These are phyloP conservation scores for Pseudomyrmex sp. DNA, from an alignment of 1,140 invertebrate species.

Conservation along the genomic window DNA sequence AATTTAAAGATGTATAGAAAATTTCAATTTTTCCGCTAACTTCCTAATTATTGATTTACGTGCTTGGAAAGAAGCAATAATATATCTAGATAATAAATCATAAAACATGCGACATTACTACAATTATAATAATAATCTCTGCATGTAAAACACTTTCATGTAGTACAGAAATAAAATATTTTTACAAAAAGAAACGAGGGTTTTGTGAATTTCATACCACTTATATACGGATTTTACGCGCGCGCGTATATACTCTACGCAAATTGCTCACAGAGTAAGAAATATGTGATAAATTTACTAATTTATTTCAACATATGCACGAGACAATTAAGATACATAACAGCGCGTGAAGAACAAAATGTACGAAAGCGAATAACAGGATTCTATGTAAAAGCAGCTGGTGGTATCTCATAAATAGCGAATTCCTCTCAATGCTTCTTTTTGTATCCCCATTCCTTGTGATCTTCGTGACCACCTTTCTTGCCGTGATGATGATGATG, in stretches of 20 bases:
- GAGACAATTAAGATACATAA: constrained; percentile 21
- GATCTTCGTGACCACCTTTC: constrained; percentile 75
- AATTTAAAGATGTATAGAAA: constrained; percentile 19
- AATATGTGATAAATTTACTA: not conserved
- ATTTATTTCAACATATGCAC: constrained; percentile 44
- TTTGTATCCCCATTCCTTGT: constrained; percentile 68
- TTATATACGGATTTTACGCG: too few relatives aligned
- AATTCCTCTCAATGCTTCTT: constrained; percentile 61
- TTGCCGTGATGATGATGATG: constrained; percentile 75
- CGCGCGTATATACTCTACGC: not conserved
- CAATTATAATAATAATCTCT: constrained; percentile 1
- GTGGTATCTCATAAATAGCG: constrained; percentile 41
- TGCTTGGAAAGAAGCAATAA: too few relatives aligned
- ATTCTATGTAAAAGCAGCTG: constrained; percentile 49
- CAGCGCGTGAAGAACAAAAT: not conserved
- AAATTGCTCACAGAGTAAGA: not conserved
- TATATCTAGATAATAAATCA: not conserved
- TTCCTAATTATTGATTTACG: not conserved
- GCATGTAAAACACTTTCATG: not conserved
- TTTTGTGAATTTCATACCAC: too few relatives aligned
- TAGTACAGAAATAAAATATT: not conserved
- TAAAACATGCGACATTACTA: too few relatives aligned
- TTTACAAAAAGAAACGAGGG: not conserved
- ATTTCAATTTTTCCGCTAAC: not conserved
- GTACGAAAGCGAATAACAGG: constrained; percentile 7